phyloP scores from a whole-genome alignment of 2,797 vertebrate genomes.

The Sitta carolinensis region DNA sequence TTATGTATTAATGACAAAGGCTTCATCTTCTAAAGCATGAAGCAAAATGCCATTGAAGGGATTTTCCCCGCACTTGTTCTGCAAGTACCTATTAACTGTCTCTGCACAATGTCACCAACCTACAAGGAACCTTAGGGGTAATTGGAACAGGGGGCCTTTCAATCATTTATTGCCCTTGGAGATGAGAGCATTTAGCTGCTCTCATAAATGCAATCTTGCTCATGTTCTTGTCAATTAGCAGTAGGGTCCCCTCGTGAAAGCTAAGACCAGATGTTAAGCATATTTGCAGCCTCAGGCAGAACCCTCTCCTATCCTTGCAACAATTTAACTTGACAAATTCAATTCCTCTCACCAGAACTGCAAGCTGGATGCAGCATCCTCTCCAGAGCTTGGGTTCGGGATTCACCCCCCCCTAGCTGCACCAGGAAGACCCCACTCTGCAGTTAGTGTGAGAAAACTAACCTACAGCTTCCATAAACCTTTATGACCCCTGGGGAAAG shows the following conservation, averaged over 20 bases:
- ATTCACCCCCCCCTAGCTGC: background rate
- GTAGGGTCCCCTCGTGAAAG: background rate
- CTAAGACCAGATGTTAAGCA: fast-evolving
- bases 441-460: background rate
- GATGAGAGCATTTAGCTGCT: background rate
- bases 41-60: background rate
- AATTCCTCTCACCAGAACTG: background rate
- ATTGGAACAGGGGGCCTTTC: background rate
- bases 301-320: background rate
- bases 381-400: background rate
- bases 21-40: background rate
- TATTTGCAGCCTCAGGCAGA: background rate
- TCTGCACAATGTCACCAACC: background rate
- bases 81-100: background rate
- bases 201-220: background rate
- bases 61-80: background rate
- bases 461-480: background rate
- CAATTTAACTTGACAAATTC: background rate
- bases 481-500: background rate
- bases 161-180: background rate
- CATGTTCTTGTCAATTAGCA: background rate
- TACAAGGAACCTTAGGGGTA: background rate
- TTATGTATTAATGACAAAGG: background rate
- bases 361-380: fast-evolving
- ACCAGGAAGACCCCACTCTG: background rate